Base-by-base conservation (phyloP, 2,888 invertebrate species). In the Galeopsomyia nigrocyanea region DNA sequence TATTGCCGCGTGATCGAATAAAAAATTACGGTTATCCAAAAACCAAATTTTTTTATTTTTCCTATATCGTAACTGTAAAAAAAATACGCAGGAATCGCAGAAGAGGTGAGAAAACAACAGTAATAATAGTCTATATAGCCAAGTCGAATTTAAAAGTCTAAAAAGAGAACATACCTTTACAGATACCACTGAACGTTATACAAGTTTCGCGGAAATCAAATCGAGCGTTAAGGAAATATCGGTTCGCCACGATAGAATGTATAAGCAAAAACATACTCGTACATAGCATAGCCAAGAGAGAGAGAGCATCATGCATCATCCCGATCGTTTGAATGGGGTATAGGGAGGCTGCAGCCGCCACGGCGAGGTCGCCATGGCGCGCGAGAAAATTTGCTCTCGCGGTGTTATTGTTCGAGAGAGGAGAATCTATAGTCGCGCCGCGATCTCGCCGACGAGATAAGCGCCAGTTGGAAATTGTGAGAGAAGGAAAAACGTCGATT, bases 311-410 rank as follows among this genome's bases (percentile, higher is more conserved):
- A 19, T 16, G 10, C 46, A 58, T 39, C 39, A 46, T 58, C 66
- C 62, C 57, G 71, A 67, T 63, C 61, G 56, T 63, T 63, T 39
- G 10, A 39, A 39, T 39, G 39, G 39, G 39, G 39, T 39, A n/a
- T n/a, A 39, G 13, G 39, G 39, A 39, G 39, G 39, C 39, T 39
- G 39, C 39, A 26, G 26, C 26, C 13, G 39, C 39, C 39, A 7
- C 39, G 39, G 39, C 39, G 39, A 39, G 39, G 39, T 39, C 39
- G 39, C 39, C 56, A 64, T 61, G 65, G 66, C 56, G 66, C 66
- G 71, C 71, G 71, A 71, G 71, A 71, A 71, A 71, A 71, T 71
- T 71, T 71, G 71, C 71, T 57, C 71, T 62, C 51, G 39, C 39
- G 39, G 39, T 71, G 71, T 71, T 71, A 71, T 71, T 71, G 67